phyloP scores from a whole-genome alignment of 2,797 vertebrate genomes.

The Hypotaenidia okinawae region DNA sequence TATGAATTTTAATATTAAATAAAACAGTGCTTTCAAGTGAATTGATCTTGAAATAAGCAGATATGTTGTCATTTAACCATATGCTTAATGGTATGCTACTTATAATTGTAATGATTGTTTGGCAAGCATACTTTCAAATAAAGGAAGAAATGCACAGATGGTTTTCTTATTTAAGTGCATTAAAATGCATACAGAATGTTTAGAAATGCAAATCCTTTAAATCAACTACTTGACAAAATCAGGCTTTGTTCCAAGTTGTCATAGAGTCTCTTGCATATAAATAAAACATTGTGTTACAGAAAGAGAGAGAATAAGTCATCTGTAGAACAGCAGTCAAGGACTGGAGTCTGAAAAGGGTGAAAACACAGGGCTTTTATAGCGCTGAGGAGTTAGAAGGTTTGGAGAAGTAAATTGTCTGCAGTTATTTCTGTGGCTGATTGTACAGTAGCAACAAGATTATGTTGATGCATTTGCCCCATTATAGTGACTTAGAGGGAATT shows the following conservation, averaged over 20 bases:
- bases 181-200: slow-evolving; percentile 62
- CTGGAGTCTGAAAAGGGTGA: neutral
- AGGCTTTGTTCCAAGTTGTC: slow-evolving; percentile 54
- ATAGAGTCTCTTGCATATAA: slow-evolving; percentile 26
- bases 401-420: slow-evolving; percentile 4
- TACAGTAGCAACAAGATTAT: slow-evolving; percentile 30
- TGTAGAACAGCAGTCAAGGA: slow-evolving; percentile 2
- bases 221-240: slow-evolving; percentile 52
- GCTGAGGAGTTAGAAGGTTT: neutral
- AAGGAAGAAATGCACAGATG: slow-evolving; percentile 49
- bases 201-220: slow-evolving; percentile 66
- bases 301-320: slow-evolving; percentile 40
- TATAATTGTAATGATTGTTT: slow-evolving; percentile 51
- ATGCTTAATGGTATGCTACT: slow-evolving; percentile 4
- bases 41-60: slow-evolving; percentile 37
- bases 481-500: slow-evolving; percentile 10
- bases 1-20: slow-evolving; percentile 29
- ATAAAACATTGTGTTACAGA: slow-evolving; percentile 39
- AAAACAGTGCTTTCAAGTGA: slow-evolving; percentile 22
- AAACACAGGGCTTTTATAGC: neutral
- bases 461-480: slow-evolving; percentile 24
- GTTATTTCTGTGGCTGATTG: slow-evolving; percentile 13
- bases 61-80: slow-evolving; percentile 6
- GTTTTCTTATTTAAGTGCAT: slow-evolving; percentile 61
- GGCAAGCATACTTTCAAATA: slow-evolving; percentile 22